These are phyloP conservation scores for Uromys caudimaculatus DNA, from an alignment of 2,797 vertebrate genomes.

Conservation along the genomic window DNA sequence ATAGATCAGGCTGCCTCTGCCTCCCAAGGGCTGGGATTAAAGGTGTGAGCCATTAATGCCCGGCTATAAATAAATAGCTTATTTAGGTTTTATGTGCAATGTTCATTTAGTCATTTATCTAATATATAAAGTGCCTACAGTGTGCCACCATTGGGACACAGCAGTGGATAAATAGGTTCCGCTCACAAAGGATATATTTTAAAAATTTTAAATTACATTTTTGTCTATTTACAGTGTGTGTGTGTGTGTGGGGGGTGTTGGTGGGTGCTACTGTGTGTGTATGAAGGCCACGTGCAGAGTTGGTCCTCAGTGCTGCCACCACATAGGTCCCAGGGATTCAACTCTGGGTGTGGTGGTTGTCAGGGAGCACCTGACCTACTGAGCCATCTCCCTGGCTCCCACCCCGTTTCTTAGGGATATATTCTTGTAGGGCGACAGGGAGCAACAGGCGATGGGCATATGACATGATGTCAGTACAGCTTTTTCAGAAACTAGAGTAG, in stretches of 20 bases:
- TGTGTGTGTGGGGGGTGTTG: neutral
- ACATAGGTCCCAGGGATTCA: neutral
- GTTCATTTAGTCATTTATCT: slow-evolving; percentile 2
- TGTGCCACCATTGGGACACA: neutral
- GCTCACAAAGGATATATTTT: neutral
- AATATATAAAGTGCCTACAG: slow-evolving; percentile 12
- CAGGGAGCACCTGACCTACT: neutral
- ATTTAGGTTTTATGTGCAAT: neutral
- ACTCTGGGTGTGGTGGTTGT: neutral
- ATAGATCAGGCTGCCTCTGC: neutral
- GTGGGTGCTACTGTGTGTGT: neutral
- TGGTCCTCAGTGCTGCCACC: neutral
- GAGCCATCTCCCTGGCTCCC: neutral
- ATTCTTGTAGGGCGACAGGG: neutral
- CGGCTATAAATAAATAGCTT: neutral
- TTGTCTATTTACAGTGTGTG: neutral
- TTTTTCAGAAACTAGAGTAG: slow-evolving; percentile 5
- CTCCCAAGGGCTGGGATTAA: neutral
- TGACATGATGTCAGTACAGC: neutral
- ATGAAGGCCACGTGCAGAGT: neutral
- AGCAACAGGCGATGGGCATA: neutral
- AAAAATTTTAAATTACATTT: neutral
- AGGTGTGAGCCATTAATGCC: neutral
- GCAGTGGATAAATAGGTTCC: slow-evolving; percentile 10
- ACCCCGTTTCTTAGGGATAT: neutral